A percentile compares a stretch with the other conserved stretches of the same genome.
Evolutionary conservation across 2,888 invertebrate genomes (phyloP).

Genomic region (Prosapia bicincta): DNA sequence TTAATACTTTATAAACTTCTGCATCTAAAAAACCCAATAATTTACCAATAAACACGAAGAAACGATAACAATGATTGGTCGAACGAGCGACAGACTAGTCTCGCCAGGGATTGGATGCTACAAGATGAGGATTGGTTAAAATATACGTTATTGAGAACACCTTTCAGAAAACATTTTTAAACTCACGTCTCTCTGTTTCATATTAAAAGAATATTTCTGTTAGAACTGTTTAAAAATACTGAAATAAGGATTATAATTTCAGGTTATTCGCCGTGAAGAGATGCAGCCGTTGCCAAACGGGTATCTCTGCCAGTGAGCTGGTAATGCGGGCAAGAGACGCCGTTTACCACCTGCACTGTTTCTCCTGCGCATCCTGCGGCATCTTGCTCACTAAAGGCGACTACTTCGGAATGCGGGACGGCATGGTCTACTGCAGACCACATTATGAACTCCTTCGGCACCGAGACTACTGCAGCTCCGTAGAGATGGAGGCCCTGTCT

Average conservation of each 20-base stretch:
- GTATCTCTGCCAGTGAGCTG: constrained; percentile 81
- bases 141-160: too few relatives aligned
- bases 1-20: too few relatives aligned
- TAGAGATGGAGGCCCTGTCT: constrained; percentile 45
- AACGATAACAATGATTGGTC: too few relatives aligned
- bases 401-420: constrained; percentile 84
- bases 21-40: too few relatives aligned
- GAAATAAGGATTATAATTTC: constrained; percentile 44
- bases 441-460: constrained; percentile 61
- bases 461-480: constrained; percentile 35
- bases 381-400: constrained; percentile 82
- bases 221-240: background rate
- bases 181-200: too few relatives aligned
- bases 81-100: too few relatives aligned
- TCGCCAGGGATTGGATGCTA: too few relatives aligned
- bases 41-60: too few relatives aligned
- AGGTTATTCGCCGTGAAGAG: constrained; percentile 84
- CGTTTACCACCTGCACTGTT: constrained; percentile 87
- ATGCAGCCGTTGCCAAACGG: constrained; percentile 80
- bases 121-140: too few relatives aligned
- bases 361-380: constrained; percentile 83
- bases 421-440: constrained; percentile 57
- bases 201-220: background rate
- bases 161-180: too few relatives aligned
- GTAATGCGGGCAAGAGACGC: constrained; percentile 87